Base-by-base conservation (phyloP, 2,797 vertebrate genomes). In the Tokudaia tokunoshimensis region DNA sequence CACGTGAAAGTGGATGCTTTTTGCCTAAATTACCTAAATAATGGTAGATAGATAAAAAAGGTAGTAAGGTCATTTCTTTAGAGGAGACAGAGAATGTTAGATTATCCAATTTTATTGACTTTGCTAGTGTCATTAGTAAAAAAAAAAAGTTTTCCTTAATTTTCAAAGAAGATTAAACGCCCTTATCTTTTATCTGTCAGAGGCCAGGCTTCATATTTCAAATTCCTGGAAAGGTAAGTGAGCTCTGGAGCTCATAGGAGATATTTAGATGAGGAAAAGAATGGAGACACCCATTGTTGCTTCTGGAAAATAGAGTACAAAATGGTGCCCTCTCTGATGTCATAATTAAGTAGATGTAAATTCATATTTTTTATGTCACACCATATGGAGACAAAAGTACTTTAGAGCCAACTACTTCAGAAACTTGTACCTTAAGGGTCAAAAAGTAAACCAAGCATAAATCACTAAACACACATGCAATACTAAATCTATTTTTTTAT, bases 11-110 rank as follows among this genome's bases (percentile, higher is more conserved):
- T 89, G 94, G 61, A 94, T 88, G 87, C 84, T 94, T 96, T 97
- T 95, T 95, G 61, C 37, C 70, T 96, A 94, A 97, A 97, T 97
- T 97, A 96, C 70, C 63, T 94, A 92, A 57, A 57, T 96, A 96
- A 98, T 96, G 70, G 57, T 94, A 93, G 61, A 85, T 96, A 88
- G 94, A n/a, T 92, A 92, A 97, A 97, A 89, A 94, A 55, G 17
- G 17, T 90, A 52, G 55, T 93, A 85, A 63, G 75, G 41, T 91
- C 78, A 95, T 95, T 96, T 97, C 65, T 86, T 96, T 95, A 29
- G 74, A 37, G 37, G 82, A 94, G 57, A 83, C 24, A 85, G n/a
- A 94, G 57, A 94, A 52, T 95, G 96, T 94, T 96, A 96, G 67
- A 93, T 94, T 83, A 95, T 89, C 41, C 91, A 97, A 65, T 95